phyloP scores from a whole-genome alignment of 2,888 invertebrate species.

The Dolichomitus sp. region DNA sequence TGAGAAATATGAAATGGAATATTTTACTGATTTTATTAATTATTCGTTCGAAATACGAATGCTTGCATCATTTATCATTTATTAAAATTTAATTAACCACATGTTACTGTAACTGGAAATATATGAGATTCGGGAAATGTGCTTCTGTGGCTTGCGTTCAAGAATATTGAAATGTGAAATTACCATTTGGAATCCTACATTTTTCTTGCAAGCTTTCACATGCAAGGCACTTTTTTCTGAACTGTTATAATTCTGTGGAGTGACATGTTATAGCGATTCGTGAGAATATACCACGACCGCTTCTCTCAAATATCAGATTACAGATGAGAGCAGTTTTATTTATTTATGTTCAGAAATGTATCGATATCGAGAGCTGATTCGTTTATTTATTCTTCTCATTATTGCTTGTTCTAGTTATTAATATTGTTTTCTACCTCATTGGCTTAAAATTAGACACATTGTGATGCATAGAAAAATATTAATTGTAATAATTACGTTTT shows the following conservation, averaged over 20 bases:
- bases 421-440: too few relatives aligned
- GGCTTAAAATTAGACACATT: too few relatives aligned
- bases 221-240: not conserved
- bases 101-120: not conserved
- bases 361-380: not conserved
- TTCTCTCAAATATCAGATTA: not conserved
- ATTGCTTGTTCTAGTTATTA: not conserved
- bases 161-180: not conserved
- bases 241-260: not conserved
- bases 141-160: not conserved
- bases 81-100: constrained; percentile 11
- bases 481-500: too few relatives aligned
- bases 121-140: not conserved
- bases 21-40: constrained; percentile 2
- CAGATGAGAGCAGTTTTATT: not conserved
- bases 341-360: not conserved
- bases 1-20: not conserved
- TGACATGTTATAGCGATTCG: not conserved
- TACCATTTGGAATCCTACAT: not conserved
- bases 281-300: not conserved
- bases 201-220: not conserved
- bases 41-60: constrained; percentile 1
- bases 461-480: too few relatives aligned
- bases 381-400: not conserved
- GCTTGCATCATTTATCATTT: too few relatives aligned